These are phyloP conservation scores for Apodemus sylvaticus DNA, from an alignment of 2,113 vertebrate species.

Conservation along the genomic window DNA sequence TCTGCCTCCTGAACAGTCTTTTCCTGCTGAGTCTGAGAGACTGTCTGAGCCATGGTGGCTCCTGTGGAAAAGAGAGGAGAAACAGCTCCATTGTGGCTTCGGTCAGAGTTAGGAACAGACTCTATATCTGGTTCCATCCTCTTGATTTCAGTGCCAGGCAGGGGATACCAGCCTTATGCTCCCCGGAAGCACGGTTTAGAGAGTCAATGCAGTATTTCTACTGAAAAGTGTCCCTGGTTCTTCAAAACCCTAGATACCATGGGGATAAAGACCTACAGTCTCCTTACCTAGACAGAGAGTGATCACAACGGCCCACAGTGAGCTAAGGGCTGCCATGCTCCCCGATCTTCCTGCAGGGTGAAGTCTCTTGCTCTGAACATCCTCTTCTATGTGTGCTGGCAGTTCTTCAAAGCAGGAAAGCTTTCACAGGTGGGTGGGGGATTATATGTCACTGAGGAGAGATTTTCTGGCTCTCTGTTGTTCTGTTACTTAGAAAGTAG, in stretches of 20 bases:
- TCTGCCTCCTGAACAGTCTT: slow-evolving; percentile 21
- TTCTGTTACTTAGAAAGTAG: slow-evolving; percentile 6
- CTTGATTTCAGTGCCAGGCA: neutral
- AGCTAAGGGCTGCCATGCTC: neutral
- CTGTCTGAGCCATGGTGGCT: slow-evolving; percentile 11
- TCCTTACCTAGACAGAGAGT: slow-evolving; percentile 47
- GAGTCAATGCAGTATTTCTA: neutral
- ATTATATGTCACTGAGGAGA: neutral
- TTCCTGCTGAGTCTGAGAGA: slow-evolving; percentile 59
- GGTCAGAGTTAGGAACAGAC: neutral
- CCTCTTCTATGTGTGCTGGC: neutral
- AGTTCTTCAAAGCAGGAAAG: slow-evolving; percentile 33
- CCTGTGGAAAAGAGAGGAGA: slow-evolving; percentile 42
- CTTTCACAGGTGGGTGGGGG: neutral
- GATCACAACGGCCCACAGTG: neutral
- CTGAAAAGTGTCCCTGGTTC: neutral
- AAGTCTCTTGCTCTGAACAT: neutral
- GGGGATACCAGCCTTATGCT: neutral
- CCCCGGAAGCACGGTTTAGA: neutral
- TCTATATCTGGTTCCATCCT: neutral
- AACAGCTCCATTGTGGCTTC: neutral
- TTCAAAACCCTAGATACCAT: neutral
- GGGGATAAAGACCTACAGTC: neutral
- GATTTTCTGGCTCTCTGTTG: neutral
- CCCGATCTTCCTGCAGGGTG: neutral